phyloP scores from a whole-genome alignment of 2,888 invertebrate species.

The Lampropteryx suffumata region DNA sequence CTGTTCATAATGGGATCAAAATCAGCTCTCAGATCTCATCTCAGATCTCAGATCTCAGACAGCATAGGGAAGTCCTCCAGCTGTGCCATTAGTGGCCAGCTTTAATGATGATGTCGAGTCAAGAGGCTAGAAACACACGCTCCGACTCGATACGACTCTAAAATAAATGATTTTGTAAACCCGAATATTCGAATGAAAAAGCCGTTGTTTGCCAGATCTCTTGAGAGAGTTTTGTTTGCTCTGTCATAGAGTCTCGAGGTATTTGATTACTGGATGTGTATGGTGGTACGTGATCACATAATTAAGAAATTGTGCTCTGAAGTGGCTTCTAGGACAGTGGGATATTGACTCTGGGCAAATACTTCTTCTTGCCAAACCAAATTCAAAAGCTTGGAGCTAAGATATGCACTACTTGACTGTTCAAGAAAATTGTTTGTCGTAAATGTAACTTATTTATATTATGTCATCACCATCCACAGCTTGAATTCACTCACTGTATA shows the following conservation, averaged over 20 bases:
- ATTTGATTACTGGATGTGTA: background rate
- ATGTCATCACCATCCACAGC: too few relatives aligned
- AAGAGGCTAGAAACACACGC: conserved; percentile 23
- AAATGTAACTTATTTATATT: too few relatives aligned
- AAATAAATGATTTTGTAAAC: conserved; percentile 3
- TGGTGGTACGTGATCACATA: conserved; percentile 5
- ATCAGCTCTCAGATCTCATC: too few relatives aligned
- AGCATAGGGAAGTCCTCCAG: too few relatives aligned
- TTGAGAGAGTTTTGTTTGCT: conserved; percentile 1
- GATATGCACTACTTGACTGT: too few relatives aligned
- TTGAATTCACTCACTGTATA: too few relatives aligned
- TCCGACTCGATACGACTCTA: conserved; percentile 1
- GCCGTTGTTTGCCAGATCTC: conserved; percentile 3
- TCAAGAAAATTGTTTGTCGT: too few relatives aligned
- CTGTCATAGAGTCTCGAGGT: background rate
- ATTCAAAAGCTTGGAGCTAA: background rate
- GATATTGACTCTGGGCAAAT: conserved; percentile 8
- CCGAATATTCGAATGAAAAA: background rate
- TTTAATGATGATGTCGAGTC: conserved; percentile 18
- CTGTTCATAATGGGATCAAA: too few relatives aligned
- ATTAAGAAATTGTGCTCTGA: conserved; percentile 13
- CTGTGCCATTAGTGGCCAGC: too few relatives aligned
- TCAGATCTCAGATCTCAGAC: too few relatives aligned
- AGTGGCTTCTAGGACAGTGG: conserved; percentile 16
- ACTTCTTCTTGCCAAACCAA: conserved; percentile 3